Conservation (phyloP, 92 coral and sea anemone genomes). For the Siderastrea siderea region DNA sequence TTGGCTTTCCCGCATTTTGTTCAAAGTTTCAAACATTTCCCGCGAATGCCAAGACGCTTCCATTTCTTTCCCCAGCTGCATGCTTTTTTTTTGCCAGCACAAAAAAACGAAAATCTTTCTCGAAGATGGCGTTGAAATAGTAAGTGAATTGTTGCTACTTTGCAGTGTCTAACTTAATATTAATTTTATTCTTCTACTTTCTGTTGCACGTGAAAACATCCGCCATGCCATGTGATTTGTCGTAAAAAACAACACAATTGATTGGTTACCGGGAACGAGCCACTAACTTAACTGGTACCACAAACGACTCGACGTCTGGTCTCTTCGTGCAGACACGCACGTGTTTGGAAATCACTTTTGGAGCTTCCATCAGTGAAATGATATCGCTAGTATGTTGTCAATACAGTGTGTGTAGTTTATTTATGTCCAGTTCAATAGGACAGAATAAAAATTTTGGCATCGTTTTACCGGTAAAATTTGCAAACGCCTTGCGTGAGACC, state of each 20-base stretch:
- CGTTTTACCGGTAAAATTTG: not conserved
- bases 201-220: slow-evolving; percentile 12
- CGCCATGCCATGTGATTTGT: slow-evolving; percentile 24
- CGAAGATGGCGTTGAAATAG: not conserved
- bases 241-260: not conserved
- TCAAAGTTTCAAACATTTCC: slow-evolving; percentile 46
- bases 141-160: not conserved
- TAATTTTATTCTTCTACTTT: not conserved
- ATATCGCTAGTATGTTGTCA: not conserved
- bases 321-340: slow-evolving; percentile 9
- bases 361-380: not conserved
- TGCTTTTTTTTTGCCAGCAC: not conserved
- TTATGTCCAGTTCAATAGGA: too few species aligned
- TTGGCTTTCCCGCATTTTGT: slow-evolving; percentile 45
- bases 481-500: not conserved
- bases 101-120: too few species aligned
- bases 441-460: too few species aligned
- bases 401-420: not conserved
- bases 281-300: not conserved
- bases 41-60: slow-evolving; percentile 1
- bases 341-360: not conserved
- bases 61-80: not conserved
- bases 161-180: not conserved
- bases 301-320: not conserved
- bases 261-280: not conserved